Conservation (phyloP, 2,797 vertebrate species). For the Diglossa cyanea region DNA sequence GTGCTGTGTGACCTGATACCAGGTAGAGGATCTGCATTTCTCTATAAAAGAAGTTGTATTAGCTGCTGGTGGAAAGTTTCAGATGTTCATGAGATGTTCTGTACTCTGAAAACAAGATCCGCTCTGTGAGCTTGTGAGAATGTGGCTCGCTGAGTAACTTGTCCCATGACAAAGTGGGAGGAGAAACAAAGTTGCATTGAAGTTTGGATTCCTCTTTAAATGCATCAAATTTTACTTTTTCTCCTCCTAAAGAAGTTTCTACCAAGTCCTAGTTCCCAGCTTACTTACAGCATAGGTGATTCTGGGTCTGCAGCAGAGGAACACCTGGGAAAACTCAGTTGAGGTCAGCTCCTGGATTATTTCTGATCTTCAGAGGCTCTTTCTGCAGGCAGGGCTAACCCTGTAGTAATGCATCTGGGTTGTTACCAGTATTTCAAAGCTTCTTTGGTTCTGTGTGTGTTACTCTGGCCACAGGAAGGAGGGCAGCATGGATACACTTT, state of each 20-base stretch:
- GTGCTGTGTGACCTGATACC: neutral
- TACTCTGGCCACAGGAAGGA: neutral
- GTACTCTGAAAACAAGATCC: neutral
- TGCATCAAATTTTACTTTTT: neutral
- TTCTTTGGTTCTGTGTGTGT: neutral
- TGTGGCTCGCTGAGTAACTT: neutral
- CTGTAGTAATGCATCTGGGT: neutral
- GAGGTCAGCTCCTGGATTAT: neutral
- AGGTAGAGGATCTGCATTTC: neutral
- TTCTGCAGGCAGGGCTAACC: neutral
- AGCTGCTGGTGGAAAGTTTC: neutral
- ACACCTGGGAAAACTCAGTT: neutral
- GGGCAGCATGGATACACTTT: neutral
- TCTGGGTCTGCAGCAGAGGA: neutral
- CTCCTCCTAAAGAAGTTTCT: neutral
- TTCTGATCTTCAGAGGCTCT: neutral
- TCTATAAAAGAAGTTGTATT: rapidly evolving
- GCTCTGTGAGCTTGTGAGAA: neutral
- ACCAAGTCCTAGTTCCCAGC: neutral
- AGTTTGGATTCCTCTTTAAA: neutral
- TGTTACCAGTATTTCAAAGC: neutral
- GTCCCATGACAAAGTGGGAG: neutral
- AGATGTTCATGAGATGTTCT: neutral
- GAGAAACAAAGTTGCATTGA: neutral
- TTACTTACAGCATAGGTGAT: neutral